These are phyloP conservation scores for Castor canadensis DNA, from an alignment of 2,113 vertebrate species.

Conservation along the genomic window DNA sequence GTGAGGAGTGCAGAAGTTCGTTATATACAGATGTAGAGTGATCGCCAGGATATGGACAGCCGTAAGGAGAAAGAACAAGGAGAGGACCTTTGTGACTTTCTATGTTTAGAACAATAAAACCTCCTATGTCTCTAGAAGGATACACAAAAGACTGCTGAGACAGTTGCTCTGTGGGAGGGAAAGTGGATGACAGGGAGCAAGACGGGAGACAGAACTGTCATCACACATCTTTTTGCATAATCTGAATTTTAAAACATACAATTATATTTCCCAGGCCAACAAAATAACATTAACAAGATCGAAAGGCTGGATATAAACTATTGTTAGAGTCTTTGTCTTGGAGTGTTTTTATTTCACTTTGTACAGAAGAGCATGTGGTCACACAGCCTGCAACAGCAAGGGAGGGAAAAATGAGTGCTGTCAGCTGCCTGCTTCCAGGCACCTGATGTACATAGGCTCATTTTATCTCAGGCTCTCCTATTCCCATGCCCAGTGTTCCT, in stretches of 20 bases:
- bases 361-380: background rate
- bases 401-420: background rate
- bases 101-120: background rate
- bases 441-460: rapidly evolving
- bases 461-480: background rate
- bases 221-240: background rate
- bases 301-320: background rate
- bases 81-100: background rate
- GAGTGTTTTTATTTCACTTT: background rate
- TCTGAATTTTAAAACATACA: background rate
- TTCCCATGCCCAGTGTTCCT: background rate
- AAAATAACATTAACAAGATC: background rate
- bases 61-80: background rate
- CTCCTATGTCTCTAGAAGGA: background rate
- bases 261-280: background rate
- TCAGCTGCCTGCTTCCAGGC: background rate
- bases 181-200: background rate
- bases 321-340: background rate
- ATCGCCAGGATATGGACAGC: rapidly evolving
- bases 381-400: background rate
- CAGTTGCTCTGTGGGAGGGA: background rate
- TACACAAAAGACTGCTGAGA: background rate
- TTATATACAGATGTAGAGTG: rapidly evolving
- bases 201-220: background rate
- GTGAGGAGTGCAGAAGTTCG: background rate